These are phyloP conservation scores for Pherbina coryleti DNA, from an alignment of 2,888 invertebrate species.

Conservation along the genomic window DNA sequence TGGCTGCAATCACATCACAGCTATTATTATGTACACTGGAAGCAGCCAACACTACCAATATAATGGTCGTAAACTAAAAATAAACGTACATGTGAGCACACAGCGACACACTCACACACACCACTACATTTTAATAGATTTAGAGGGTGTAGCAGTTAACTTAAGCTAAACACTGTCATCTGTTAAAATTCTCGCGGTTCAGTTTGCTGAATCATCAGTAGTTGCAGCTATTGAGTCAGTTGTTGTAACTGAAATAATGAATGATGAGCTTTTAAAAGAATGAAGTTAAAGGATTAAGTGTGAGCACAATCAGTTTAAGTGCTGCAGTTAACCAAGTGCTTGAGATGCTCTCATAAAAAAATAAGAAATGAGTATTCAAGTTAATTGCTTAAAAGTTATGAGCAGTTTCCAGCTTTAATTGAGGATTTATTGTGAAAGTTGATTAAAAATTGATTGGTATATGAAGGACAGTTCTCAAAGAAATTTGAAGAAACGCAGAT, in stretches of 20 bases:
- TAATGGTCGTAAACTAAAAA: not conserved
- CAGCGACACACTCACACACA: not conserved
- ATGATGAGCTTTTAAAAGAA: not conserved
- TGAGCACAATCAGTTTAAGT: too few species aligned
- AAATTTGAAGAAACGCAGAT: too few species aligned
- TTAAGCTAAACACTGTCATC: not conserved
- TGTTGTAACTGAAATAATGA: not conserved
- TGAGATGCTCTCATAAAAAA: too few species aligned
- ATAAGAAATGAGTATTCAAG: too few species aligned
- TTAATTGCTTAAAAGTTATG: too few species aligned
- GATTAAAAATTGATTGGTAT: too few species aligned
- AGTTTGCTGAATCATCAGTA: not conserved
- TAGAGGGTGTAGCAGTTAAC: not conserved
- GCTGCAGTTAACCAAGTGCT: too few species aligned
- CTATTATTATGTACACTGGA: not conserved
- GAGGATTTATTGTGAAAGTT: too few species aligned
- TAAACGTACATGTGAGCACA: not conserved
- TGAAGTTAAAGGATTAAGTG: too few species aligned
- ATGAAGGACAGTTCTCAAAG: too few species aligned
- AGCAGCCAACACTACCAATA: not conserved
- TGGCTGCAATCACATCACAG: conserved; percentile 23
- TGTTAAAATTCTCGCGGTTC: conserved; percentile 10
- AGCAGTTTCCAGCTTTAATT: too few species aligned
- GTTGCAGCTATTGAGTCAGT: not conserved
- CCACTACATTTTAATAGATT: not conserved